Base-by-base conservation (phyloP, 2,113 vertebrate species). In the Pelecanus crispus region DNA sequence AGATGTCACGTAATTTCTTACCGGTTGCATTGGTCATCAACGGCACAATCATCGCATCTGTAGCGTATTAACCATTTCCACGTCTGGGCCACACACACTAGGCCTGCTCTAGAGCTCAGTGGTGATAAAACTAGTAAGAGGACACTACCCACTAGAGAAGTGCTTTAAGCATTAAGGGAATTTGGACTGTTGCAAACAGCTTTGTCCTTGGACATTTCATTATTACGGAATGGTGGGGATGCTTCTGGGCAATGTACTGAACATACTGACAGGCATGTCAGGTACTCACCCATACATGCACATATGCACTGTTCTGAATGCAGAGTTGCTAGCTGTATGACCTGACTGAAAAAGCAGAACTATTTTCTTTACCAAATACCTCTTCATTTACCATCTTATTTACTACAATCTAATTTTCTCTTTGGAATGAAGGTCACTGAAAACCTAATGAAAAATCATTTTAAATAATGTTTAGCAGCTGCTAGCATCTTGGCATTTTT, bases 41-140 rank as follows among this genome's bases (percentile, higher is more conserved):
- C 17, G 29, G 62, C 49, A n/a, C 1, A 2, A 13, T 36, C 19
- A 10, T 6, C 0, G 1, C 31, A 53, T 12, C 56, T 59, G 11
- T 31, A 61, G 45, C 2, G 0, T 31, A 28, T 49, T 55, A 44
- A 66, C 26, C 19, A 9, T 61, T 77, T 55, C 40, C 28, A n/a
- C 32, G 11, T 20, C 1, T 1, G 21, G 31, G 56, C 68, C 49
- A 40, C 13, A 7, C 13, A 21, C 12, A 6, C 50, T 17, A n/a
- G 45, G 38, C 34, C 26, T 61, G 29, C 53, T 62, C 26, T 52
- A 22, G 21, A 67, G 40, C 3, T 66, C n/a, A 50, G 19, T 31
- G 32, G 44, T 17, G 11, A 40, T n/a, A 77, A 62, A 81, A 81
- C 15, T 40, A 56, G 24, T 29, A 45, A 25, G 22, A 71, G 10